Percentiles rank a stretch among this genome's conserved stretches.
Evolutionary conservation across 1,140 invertebrate species (phyloP).

Genomic region (Drosophila lowei): DNA sequence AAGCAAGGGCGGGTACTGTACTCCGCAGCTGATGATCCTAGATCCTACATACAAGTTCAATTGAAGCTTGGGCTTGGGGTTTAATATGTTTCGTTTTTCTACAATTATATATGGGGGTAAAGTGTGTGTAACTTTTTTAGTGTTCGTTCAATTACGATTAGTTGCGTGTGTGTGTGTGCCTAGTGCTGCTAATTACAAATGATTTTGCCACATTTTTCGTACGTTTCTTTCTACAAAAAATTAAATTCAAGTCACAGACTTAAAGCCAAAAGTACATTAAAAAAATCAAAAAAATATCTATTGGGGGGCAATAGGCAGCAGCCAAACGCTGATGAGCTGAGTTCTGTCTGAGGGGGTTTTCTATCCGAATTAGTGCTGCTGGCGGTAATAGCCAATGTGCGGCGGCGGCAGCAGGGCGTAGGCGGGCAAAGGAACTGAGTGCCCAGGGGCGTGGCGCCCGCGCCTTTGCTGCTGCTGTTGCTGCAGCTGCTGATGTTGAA

Average conservation of each 20-base stretch:
- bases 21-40: constrained; percentile 39
- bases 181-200: constrained; percentile 45
- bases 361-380: constrained; percentile 44
- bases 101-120: no score
- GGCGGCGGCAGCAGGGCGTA: constrained; percentile 60
- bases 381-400: constrained; percentile 65
- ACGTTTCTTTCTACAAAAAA: constrained; percentile 35
- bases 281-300: constrained; percentile 7
- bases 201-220: constrained; percentile 7
- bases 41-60: constrained; percentile 45
- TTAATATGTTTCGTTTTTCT: constrained; percentile 12
- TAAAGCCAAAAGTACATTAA: constrained; percentile 16
- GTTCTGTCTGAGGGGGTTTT: neutral
- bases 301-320: neutral
- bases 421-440: constrained; percentile 25
- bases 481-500: constrained; percentile 30
- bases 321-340: constrained; percentile 38
- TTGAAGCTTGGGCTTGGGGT: constrained; percentile 17
- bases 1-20: constrained; percentile 6
- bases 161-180: constrained; percentile 2
- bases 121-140: no score
- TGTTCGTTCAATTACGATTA: no score
- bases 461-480: constrained; percentile 39
- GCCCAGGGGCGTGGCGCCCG: constrained; percentile 17
- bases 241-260: constrained; percentile 50